Evolutionary conservation across 2,113 vertebrate species (phyloP), one percentile per base, ranked within the genome.

Genomic region (Telmatochromis sp.): DNA sequence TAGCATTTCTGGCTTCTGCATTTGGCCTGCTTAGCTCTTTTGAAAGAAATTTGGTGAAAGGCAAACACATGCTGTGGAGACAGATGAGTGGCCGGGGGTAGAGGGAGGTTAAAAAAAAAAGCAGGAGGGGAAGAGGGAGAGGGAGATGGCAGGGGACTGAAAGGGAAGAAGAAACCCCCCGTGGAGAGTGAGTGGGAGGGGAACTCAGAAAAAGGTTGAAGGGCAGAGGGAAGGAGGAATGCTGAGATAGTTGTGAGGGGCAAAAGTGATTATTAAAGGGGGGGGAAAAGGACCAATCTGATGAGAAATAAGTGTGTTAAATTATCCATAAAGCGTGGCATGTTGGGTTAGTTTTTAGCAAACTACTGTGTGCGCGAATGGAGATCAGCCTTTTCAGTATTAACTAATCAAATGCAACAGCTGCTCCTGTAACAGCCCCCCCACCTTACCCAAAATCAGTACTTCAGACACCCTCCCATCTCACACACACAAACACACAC

Each of bases 341-440:
- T 23, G 78, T 81, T 55, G 19, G 51, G 75, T 90, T 87, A 87
- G 82, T 89, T 83, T 83, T 87, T 85, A 63, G 79, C 88, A 10
- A 58, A 53, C 80, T 60, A 50, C 89, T 51, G 85, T 73, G 81
- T 79, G 83, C 81, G 58, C 19, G 26, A 87, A 86, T 50, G 5
- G 58, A 86, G 65, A 89, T 81, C 21, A 86, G 82, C 21, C 79
- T 91, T 78, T 85, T 87, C 78, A 89, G 28, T 91, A 89, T 93
- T 85, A 93, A 94, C 93, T 95, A 94, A 95, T 95, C 91, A 95
- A 86, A 95, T 94, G 93, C 94, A 96, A 94, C 95, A 95, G 95
- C 95, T 96, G 95, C 95, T 95, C 86, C 91, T 89, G 88, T 89
- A 85, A 83, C 42, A 51, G 23, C 19, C 88, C 60, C 80, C 73